Conservation (phyloP, 1,140 invertebrate genomes). For the Eufriesea mexicana region DNA sequence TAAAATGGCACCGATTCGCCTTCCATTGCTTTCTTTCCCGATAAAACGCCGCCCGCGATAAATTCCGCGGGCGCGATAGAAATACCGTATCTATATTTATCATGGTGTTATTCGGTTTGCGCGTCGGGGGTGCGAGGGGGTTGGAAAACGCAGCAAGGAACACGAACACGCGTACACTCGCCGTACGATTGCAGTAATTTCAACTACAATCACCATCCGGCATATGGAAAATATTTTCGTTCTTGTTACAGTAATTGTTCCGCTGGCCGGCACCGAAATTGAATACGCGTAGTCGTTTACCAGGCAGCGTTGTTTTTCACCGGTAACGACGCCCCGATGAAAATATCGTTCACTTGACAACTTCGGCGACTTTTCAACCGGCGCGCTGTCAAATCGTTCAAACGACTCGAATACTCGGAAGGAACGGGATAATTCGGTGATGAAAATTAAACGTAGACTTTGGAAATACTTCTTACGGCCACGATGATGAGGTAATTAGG, state of each 20-base stretch:
- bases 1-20: constrained; percentile 3
- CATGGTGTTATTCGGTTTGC: constrained; percentile 19
- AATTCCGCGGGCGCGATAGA: constrained; percentile 21
- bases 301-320: neutral
- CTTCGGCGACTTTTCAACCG: neutral
- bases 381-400: neutral
- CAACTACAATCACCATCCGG: constrained; percentile 4
- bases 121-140: neutral
- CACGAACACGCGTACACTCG: neutral
- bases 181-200: constrained; percentile 13
- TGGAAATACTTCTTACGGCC: constrained; percentile 30
- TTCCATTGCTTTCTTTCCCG: neutral
- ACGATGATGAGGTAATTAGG: neutral
- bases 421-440: neutral
- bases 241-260: constrained; percentile 26
- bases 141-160: constrained; percentile 9
- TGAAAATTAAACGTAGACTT: neutral
- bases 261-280: neutral
- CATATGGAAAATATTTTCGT: constrained; percentile 21
- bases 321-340: neutral
- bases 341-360: constrained; percentile 10
- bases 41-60: constrained; percentile 18
- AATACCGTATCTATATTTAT: constrained; percentile 37
- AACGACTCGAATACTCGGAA: too few relatives aligned
- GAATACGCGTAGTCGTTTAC: constrained; percentile 34